A percentile compares a stretch with the other conserved stretches of the same genome.
phyloP scores from a whole-genome alignment of 2,113 vertebrate species.

The Turnix velox region DNA sequence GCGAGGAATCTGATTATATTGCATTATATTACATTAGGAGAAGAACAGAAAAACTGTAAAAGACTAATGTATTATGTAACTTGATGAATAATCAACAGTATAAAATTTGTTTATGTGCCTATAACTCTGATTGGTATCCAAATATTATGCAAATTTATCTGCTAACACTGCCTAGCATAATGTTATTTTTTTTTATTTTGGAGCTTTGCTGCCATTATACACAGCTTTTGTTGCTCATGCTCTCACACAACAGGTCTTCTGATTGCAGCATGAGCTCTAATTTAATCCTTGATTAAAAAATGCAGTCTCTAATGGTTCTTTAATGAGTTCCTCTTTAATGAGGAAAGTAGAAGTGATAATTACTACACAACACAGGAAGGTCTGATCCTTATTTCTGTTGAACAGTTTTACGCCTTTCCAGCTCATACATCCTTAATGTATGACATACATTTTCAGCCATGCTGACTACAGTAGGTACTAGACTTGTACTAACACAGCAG shows the following conservation, averaged over 20 bases:
- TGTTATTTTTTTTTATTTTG: too few species aligned
- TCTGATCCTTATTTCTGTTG: background rate
- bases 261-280: background rate
- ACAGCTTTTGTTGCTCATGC: background rate
- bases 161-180: too few species aligned
- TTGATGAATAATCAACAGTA: background rate
- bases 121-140: background rate
- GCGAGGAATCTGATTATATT: background rate
- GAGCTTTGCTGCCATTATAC: background rate
- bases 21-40: background rate
- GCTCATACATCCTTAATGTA: background rate
- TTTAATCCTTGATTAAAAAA: slow-evolving; percentile 25
- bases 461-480: too few species aligned
- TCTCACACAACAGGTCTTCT: background rate
- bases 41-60: background rate
- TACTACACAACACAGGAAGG: background rate
- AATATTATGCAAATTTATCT: background rate
- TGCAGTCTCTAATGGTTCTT: background rate
- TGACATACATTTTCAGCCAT: background rate
- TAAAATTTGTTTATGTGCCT: background rate
- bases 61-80: background rate
- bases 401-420: background rate
- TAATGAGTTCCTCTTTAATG: background rate
- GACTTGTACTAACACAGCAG: background rate
- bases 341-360: background rate